A percentile compares a stretch with the other conserved stretches of the same genome.
phyloP scores from a whole-genome alignment of 2,888 invertebrate genomes.

The Megamerina dolium region DNA sequence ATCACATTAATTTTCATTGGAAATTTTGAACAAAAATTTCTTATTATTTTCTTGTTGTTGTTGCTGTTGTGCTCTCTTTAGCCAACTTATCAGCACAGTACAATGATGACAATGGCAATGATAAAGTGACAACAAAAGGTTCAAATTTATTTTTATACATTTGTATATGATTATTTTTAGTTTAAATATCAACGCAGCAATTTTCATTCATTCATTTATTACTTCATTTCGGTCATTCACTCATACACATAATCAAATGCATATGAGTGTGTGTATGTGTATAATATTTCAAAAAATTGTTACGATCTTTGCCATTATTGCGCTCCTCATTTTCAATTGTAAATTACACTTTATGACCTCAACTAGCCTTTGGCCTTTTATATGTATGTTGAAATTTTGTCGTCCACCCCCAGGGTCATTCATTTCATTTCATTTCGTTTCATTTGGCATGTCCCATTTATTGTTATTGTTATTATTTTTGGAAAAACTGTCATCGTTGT shows the following conservation, averaged over 20 bases:
- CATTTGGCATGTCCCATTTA: slow-evolving; percentile 30
- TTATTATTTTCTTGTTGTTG: neutral
- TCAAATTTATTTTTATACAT: slow-evolving; percentile 1
- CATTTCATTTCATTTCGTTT: slow-evolving; percentile 5
- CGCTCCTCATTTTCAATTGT: neutral
- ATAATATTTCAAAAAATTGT: no score
- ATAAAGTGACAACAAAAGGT: no score
- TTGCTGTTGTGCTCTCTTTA: slow-evolving; percentile 1
- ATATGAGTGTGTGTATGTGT: no score
- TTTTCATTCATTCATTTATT: no score
- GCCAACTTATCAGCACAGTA: neutral
- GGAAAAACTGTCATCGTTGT: slow-evolving; percentile 14
- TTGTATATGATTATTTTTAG: slow-evolving; percentile 17
- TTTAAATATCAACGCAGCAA: slow-evolving; percentile 30
- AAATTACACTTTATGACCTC: slow-evolving; percentile 1
- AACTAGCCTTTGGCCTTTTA: slow-evolving; percentile 11
- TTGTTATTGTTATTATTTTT: slow-evolving; percentile 39
- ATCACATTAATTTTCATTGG: slow-evolving; percentile 26
- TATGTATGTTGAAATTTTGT: slow-evolving; percentile 13
- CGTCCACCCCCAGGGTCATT: slow-evolving; percentile 11
- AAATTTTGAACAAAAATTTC: slow-evolving; percentile 14
- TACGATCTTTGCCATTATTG: no score
- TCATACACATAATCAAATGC: no score
- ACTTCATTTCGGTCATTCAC: no score
- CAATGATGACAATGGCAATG: slow-evolving; percentile 20